Base-by-base conservation (phyloP, 1,140 invertebrate species). In the Polyergus mexicanus region DNA sequence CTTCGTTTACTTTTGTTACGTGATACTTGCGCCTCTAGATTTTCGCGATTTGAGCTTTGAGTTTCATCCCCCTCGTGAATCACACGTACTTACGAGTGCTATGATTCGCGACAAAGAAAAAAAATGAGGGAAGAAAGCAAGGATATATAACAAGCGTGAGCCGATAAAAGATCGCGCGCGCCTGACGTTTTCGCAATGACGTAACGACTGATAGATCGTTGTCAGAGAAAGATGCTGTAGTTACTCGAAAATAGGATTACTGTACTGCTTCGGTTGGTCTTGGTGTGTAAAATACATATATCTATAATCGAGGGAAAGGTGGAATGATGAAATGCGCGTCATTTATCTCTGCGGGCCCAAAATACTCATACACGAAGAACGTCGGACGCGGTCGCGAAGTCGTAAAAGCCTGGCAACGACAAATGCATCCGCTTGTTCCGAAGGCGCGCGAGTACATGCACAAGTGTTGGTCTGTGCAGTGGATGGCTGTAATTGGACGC, bases 401-500 rank as follows among this genome's bases (percentile, higher is more conserved):
- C 54, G 54, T 83, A 83, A 74, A 83, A 83, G 54, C 68, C 54
- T 72, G 78, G 68, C 78, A 81, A 81, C 78, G 54, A 83, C 78
- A 83, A 83, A 74, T 74, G 54, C 78, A 83, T 47, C 22, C 68
- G 54, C 54, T 58, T 74, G 78, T 83, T 83, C 19, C 38, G 19
- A 83, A 83, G 54, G 68, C 54, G 38, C n/a, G 68, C 78, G 19
- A 62, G 51, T 83, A 47, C 78, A 60, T 25, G 68, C 68, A 56
- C 78, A 47, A 83, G 68, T 60, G 54, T 83, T 35, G 54, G 78
- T 38, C 54, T 19, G 68, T 62, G 68, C 58, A 68, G 19, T 76
- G 62, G 74, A 85, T 77, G 78, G 54, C 68, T 83, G 78, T 83
- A 83, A 83, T 83, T 83, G 78, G 68, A 19, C 68, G 78, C 68